Base-by-base conservation (phyloP, 1,140 invertebrate genomes). In the Frieseomelitta varia region DNA sequence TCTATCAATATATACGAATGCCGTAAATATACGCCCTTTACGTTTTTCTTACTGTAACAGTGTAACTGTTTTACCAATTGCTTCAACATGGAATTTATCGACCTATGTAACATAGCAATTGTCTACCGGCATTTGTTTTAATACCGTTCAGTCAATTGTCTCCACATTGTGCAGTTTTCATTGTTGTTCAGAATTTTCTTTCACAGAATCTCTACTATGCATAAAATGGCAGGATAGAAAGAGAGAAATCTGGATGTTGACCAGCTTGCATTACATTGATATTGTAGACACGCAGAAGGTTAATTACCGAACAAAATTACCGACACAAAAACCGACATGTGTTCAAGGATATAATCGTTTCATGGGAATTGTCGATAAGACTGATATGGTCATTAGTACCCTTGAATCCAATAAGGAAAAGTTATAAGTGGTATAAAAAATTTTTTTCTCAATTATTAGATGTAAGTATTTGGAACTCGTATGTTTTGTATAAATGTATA, bases 231-330 rank as follows among this genome's bases (percentile, higher is more conserved):
- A 75, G 53, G 81, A 90, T 74, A 85, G n/a, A n/a, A n/a, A 86
- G 69, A 74, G 87, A 67, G 77, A 90, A 81, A 82, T 91, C 21
- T 80, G 68, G 51, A 90, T 87, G 85, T 82, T 91, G n/a, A 69
- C 73, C 4, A n/a, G n/a, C n/a, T 76, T 76, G n/a, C 79, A 85
- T 72, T n/a, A 30, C 15, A 63, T 58, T 63, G 63, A 82, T n/a
- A n/a, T n/a, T n/a, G n/a, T n/a, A n/a, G n/a, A 34, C 0, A 68
- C 65, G 34, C 4, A 34, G 2, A 68, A 68, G 10, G 2, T 10
- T 68, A 8, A 68, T 68, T 68, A 19, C 19, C 17, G 27, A 67
- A 30, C 15, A 67, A n/a, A n/a, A n/a, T n/a, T n/a, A n/a, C n/a
- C n/a, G n/a, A n/a, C n/a, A n/a, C n/a, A 67, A 67, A 67, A 4